Evolutionary conservation across 2,113 vertebrate genomes (phyloP).

Genomic region (Engystomops pustulosus): DNA sequence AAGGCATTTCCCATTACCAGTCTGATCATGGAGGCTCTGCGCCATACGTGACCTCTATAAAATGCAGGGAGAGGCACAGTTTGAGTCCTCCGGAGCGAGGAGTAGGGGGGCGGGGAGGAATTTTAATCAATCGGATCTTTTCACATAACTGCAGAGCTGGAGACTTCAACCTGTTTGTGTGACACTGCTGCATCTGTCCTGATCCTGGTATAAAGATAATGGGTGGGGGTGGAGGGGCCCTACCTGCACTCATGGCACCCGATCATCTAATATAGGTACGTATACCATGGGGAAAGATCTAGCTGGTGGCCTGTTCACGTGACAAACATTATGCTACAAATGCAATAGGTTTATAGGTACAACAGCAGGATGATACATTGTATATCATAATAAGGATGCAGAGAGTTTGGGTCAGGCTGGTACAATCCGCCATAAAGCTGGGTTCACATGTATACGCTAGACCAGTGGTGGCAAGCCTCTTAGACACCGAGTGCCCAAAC

Average conservation of each 20-base stretch:
- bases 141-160: not conserved
- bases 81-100: not conserved
- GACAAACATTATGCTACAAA: not conserved
- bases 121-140: constrained; percentile 39
- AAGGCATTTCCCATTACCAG: constrained; percentile 27
- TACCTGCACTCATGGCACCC: not conserved
- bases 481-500: too few species aligned
- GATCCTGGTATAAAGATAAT: not conserved
- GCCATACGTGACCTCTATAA: constrained; percentile 46
- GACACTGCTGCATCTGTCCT: constrained; percentile 29
- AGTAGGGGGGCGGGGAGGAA: not conserved
- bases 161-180: constrained; percentile 39
- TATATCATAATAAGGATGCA: too few species aligned
- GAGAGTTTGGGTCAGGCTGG: too few species aligned
- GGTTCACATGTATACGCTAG: too few species aligned
- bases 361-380: too few species aligned
- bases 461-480: too few species aligned
- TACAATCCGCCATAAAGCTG: too few species aligned
- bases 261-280: not conserved
- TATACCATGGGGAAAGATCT: not conserved
- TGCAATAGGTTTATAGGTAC: too few species aligned
- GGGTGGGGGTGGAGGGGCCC: constrained; percentile 21
- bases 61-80: constrained; percentile 36
- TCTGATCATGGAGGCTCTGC: constrained; percentile 51
- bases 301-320: not conserved